Base-by-base conservation (phyloP, 2,113 vertebrate species). In the Etheostoma spectabile region DNA sequence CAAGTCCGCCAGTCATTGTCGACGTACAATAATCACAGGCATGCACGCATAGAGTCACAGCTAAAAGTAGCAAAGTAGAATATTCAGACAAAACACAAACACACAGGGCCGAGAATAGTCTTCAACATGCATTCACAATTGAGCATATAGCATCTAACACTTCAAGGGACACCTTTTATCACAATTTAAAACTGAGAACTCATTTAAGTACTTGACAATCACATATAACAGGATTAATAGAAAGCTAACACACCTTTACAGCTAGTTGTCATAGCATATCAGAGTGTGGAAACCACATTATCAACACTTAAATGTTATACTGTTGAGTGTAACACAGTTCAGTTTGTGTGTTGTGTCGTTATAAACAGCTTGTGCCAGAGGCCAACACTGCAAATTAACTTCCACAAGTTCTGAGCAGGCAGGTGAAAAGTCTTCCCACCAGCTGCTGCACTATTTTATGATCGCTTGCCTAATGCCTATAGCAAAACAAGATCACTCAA, bases 401-500 rank as follows among this genome's bases (percentile, higher is more conserved):
- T 88, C 78, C 77, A 33, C 21, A 63, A 74, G 85, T 82, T 84
- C 74, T 62, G 86, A 79, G 83, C 87, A 66, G 76, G 83, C 86
- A 93, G 91, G 91, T 90, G 88, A 88, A 82, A 83, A 83, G 70
- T 84, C 89, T 89, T 88, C 74, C 90, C 77, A 77, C 80, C 92
- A 90, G 89, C 90, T 91, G 90, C 88, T 92, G 77, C 77, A 76
- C 86, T 90, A 77, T 75, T 91, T 91, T 88, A 90, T 88, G 84
- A 91, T 83, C 56, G 52, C 82, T 88, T 77, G 81, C 87, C 83
- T 91, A 84, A 82, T 86, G 88, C 89, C 91, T 85, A 86, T 93
- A 90, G 93, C 88, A 46, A 92, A 89, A 91, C 87, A 86, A 91
- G 91, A 94, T 92, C 92, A 92, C 92, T 93, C 86, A 91, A 93